Percentiles rank a stretch among this genome's conserved stretches.
Conservation (phyloP, 2,888 invertebrate species). For the Torymus texanus region DNA sequence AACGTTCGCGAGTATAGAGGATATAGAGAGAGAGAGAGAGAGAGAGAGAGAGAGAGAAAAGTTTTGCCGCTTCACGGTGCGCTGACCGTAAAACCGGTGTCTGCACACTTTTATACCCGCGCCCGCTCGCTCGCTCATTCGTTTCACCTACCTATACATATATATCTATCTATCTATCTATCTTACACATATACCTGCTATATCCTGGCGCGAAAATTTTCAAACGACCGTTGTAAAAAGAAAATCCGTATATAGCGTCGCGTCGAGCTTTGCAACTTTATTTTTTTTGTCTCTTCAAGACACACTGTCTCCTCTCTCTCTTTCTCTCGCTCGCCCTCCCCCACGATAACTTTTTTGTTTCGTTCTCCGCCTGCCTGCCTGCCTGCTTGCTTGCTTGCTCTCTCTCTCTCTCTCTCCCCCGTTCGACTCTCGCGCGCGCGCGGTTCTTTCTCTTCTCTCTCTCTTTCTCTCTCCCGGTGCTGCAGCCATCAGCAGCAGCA, state of each 20-base stretch:
- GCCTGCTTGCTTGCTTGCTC: conserved; percentile 9
- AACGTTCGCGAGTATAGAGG: no score
- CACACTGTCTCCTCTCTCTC: neutral
- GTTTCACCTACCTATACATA: neutral
- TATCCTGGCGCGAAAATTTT: no score
- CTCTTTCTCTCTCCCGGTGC: conserved; percentile 30
- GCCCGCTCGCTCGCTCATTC: neutral
- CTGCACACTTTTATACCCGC: conserved; percentile 10
- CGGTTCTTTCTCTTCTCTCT: neutral
- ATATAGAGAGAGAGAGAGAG: neutral
- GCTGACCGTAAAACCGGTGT: conserved; percentile 37
- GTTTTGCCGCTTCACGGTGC: neutral
- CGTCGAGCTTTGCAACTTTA: no score
- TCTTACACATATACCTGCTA: no score
- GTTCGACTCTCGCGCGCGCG: no score
- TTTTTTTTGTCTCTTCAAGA: no score
- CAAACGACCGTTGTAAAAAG: no score
- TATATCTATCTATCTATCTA: no score
- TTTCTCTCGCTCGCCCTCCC: conserved; percentile 3
- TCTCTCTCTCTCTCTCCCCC: conserved; percentile 40
- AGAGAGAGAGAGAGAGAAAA: conserved; percentile 2
- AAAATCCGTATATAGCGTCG: conserved; percentile 2
- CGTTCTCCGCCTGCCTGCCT: conserved; percentile 19
- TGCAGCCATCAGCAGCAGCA: neutral
- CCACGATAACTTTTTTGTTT: conserved; percentile 6